Conservation (phyloP, 1,140 invertebrate species). For the Camponotus pennsylvanicus region DNA sequence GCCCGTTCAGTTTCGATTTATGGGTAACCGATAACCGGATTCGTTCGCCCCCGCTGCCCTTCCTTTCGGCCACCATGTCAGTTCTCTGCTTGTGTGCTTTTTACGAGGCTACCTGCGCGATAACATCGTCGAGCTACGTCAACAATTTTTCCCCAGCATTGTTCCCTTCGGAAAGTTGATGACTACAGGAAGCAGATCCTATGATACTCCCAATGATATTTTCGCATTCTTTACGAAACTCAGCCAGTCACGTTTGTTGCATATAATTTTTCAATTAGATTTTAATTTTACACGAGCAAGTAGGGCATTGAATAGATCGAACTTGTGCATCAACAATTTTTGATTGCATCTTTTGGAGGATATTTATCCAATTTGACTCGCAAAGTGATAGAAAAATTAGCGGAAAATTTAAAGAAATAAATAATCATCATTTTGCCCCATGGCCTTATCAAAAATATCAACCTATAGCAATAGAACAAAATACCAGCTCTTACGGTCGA, state of each 20-base stretch:
- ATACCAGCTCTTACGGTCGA: neutral
- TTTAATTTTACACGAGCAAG: neutral
- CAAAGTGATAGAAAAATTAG: neutral
- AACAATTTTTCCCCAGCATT: conserved; percentile 43
- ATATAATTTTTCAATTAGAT: conserved; percentile 1
- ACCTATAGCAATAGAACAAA: neutral
- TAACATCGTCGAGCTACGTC: conserved; percentile 53
- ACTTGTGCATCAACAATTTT: neutral
- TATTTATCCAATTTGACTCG: neutral
- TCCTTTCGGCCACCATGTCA: conserved; percentile 48
- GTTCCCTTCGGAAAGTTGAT: neutral
- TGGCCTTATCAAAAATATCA: neutral
- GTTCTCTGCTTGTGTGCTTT: conserved; percentile 57
- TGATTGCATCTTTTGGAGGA: no score
- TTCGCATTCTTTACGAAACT: neutral
- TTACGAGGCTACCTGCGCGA: conserved; percentile 67
- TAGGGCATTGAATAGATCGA: neutral
- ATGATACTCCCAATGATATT: neutral
- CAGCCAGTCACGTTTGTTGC: neutral
- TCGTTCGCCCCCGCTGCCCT: conserved; percentile 41
- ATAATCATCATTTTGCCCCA: no score
- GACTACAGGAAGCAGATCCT: conserved; percentile 30
- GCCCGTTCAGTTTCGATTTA: conserved; percentile 76
- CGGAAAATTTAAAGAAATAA: neutral
- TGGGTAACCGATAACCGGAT: conserved; percentile 76